These are phyloP conservation scores for Phalera bucephala DNA, from an alignment of 2,888 invertebrate genomes.

Conservation along the genomic window DNA sequence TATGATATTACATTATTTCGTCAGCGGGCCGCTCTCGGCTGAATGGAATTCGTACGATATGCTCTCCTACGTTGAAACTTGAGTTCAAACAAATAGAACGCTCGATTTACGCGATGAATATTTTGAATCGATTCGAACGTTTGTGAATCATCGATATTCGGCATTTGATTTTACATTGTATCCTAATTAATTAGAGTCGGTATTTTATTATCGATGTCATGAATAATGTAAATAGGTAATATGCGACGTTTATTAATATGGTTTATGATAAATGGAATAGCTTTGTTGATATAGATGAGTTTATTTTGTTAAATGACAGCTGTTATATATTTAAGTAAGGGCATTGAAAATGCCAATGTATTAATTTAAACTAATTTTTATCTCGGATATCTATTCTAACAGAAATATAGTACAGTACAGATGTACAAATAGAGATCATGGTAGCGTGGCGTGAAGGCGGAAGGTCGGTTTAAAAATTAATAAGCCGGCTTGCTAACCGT, in stretches of 20 bases:
- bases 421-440: no score
- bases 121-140: slow-evolving; percentile 47
- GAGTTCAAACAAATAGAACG: slow-evolving; percentile 70
- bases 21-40: slow-evolving; percentile 35
- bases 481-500: slow-evolving; percentile 10
- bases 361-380: no score
- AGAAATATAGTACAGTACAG: no score
- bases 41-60: slow-evolving; percentile 72
- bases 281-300: slow-evolving; percentile 1
- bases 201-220: slow-evolving; percentile 20
- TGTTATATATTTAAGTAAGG: neutral
- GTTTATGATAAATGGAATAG: slow-evolving; percentile 17
- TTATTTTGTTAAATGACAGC: slow-evolving; percentile 5
- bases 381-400: no score
- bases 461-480: slow-evolving; percentile 22
- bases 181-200: slow-evolving; percentile 36
- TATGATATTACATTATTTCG: slow-evolving; percentile 42
- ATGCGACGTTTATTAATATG: slow-evolving; percentile 15
- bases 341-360: no score
- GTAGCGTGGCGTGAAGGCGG: slow-evolving; percentile 2
- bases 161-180: slow-evolving; percentile 30
- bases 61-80: slow-evolving; percentile 67
- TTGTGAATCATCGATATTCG: slow-evolving; percentile 37
- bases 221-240: slow-evolving; percentile 19
- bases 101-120: slow-evolving; percentile 61